Conservation (phyloP, 2,113 vertebrate genomes). For the Corapipo altera region DNA sequence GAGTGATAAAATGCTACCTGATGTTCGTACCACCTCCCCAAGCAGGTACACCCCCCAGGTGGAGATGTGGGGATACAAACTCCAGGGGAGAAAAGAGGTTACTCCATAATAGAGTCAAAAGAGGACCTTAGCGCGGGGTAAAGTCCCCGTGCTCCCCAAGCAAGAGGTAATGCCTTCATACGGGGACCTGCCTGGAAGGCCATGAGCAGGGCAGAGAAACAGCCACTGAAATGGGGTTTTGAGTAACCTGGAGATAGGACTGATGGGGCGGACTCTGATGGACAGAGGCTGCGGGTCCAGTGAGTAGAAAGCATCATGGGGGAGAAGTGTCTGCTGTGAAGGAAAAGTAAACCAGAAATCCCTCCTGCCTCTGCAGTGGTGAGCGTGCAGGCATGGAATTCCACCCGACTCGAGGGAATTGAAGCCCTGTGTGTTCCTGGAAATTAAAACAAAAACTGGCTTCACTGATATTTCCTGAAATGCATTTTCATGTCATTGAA, state of each 20-base stretch:
- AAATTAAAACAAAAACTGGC: slow-evolving; percentile 52
- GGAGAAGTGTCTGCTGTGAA: not conserved
- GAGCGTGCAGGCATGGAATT: not conserved
- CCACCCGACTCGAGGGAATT: not conserved
- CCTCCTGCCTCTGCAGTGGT: not conserved
- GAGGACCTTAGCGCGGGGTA: not conserved
- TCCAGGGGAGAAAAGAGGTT: not conserved
- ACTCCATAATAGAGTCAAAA: not conserved
- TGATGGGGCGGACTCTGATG: not conserved
- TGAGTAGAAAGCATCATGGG: accelerated
- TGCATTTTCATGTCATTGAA: slow-evolving; percentile 4
- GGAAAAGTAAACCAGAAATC: not conserved
- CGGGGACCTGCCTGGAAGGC: accelerated
- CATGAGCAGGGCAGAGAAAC: accelerated
- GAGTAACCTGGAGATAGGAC: not conserved
- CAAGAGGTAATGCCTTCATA: not conserved
- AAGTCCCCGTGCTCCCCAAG: not conserved
- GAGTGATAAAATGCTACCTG: not conserved
- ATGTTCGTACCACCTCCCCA: not conserved
- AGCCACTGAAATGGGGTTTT: not conserved
- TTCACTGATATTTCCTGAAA: slow-evolving; percentile 39
- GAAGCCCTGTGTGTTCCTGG: not conserved
- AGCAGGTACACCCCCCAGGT: not conserved
- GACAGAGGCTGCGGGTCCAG: not conserved
- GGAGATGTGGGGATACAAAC: not conserved